A percentile compares a stretch with the other conserved stretches of the same genome.
phyloP scores from a whole-genome alignment of 2,113 vertebrate genomes.

The Garra rufa region DNA sequence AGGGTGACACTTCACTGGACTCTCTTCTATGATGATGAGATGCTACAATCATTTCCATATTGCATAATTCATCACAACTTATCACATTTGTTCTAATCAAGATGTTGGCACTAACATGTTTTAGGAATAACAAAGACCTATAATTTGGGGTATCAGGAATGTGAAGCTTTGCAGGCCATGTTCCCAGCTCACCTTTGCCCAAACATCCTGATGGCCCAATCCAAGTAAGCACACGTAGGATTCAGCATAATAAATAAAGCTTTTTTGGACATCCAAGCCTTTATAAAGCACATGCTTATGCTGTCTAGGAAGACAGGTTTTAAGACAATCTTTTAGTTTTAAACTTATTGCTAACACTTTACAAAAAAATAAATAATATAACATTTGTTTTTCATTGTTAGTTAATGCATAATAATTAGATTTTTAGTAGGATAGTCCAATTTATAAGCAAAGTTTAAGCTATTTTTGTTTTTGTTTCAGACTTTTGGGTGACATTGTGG shows the following conservation, averaged over 20 bases:
- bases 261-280: too few species aligned
- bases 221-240: conserved; percentile 78
- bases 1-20: neutral
- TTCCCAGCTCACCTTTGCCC: conserved; percentile 84
- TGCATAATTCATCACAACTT: neutral
- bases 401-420: too few species aligned
- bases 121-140: conserved; percentile 91
- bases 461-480: conserved; percentile 54
- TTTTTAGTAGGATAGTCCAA: neutral
- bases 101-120: neutral
- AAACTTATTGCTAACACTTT: neutral
- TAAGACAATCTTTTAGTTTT: too few species aligned
- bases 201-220: conserved; percentile 85
- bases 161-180: conserved; percentile 86
- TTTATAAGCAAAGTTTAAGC: too few species aligned
- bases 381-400: neutral
- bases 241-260: too few species aligned
- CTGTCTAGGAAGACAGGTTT: too few species aligned
- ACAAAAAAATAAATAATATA: neutral
- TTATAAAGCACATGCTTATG: too few species aligned
- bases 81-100: conserved; percentile 42
- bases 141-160: conserved; percentile 86
- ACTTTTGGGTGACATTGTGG: conserved; percentile 78
- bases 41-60: conserved; percentile 10
- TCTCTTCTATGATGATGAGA: neutral